Percentiles rank a stretch among this genome's conserved stretches.
Evolutionary conservation across 30 jellyfish, hydroid and myxozoan species (phyloP).

Genomic region (Nemopilema nomurai): DNA sequence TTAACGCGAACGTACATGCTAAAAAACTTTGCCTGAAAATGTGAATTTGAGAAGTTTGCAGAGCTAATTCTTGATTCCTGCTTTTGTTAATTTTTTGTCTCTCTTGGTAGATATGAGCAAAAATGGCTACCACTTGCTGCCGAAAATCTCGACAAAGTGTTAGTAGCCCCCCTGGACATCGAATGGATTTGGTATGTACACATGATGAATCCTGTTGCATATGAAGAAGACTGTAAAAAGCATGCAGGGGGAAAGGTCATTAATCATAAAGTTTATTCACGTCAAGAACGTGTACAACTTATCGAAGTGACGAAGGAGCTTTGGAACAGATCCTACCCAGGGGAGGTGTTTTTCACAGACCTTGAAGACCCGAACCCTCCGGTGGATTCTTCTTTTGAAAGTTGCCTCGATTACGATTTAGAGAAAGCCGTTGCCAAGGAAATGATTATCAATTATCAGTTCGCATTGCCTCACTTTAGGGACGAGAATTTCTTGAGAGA

Average conservation of each 20-base stretch:
- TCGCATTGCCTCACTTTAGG: slow-evolving; percentile 80
- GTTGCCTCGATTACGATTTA: slow-evolving; percentile 46
- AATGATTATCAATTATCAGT: slow-evolving; percentile 74
- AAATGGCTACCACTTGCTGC: slow-evolving; percentile 91
- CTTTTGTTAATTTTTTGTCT: background rate
- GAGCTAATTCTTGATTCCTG: background rate
- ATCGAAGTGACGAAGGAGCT: slow-evolving; percentile 35
- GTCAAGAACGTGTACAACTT: slow-evolving; percentile 23
- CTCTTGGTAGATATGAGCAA: slow-evolving; percentile 63
- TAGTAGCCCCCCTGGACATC: slow-evolving; percentile 90
- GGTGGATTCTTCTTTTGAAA: slow-evolving; percentile 19
- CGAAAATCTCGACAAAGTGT: slow-evolving; percentile 47
- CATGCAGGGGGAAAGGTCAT: slow-evolving; percentile 67
- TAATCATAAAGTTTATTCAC: slow-evolving; percentile 46
- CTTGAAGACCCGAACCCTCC: slow-evolving; percentile 65
- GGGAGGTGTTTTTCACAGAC: slow-evolving; percentile 69
- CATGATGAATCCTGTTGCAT: slow-evolving; percentile 84
- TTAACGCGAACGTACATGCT: background rate
- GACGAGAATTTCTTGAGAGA: slow-evolving; percentile 65
- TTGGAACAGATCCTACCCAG: slow-evolving; percentile 83
- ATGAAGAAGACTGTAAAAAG: slow-evolving; percentile 69
- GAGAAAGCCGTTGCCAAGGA: slow-evolving; percentile 71
- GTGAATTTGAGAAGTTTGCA: background rate
- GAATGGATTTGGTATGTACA: slow-evolving; percentile 92
- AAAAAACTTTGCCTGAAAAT: background rate